Conservation (phyloP, 53 echinoderm and acorn worm genomes). For the Pentamera pediparva region DNA sequence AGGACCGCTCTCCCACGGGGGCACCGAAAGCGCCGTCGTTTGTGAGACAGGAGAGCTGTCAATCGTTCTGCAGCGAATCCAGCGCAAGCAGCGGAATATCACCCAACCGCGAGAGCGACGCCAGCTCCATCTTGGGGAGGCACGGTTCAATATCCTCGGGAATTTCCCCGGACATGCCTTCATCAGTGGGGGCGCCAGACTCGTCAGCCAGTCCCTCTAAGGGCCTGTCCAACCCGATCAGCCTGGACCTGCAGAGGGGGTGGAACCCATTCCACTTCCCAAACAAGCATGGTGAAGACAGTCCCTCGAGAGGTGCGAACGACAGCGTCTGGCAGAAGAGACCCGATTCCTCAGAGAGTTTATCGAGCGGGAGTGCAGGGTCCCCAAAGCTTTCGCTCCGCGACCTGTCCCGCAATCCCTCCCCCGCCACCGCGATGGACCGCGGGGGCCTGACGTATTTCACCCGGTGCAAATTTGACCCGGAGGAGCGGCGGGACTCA, state of each 20-base stretch:
- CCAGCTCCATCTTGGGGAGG: slow-evolving; percentile 50
- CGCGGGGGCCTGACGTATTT: slow-evolving; percentile 50
- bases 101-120: slow-evolving; percentile 60
- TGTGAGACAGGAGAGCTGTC: slow-evolving; percentile 65
- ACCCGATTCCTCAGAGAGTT: slow-evolving; percentile 58
- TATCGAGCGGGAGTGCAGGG: slow-evolving; percentile 22
- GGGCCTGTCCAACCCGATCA: slow-evolving; percentile 2
- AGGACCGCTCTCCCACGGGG: not conserved
- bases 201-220: slow-evolving; percentile 47
- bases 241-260: slow-evolving; percentile 42
- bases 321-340: slow-evolving; percentile 73
- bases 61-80: slow-evolving; percentile 76
- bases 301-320: slow-evolving; percentile 30
- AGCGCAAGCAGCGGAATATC: slow-evolving; percentile 73
- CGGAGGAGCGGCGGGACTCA: slow-evolving; percentile 50
- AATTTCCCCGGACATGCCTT: slow-evolving; percentile 70
- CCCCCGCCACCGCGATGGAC: slow-evolving; percentile 58
- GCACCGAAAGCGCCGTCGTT: not conserved
- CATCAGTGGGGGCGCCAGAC: slow-evolving; percentile 39
- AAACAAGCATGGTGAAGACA: slow-evolving; percentile 45
- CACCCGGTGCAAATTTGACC: slow-evolving; percentile 57
- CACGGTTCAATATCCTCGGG: slow-evolving; percentile 72
- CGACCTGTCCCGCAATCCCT: too few species aligned
- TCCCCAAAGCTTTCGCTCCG: slow-evolving; percentile 42
- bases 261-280: slow-evolving; percentile 70